Evolutionary conservation across 30 jellyfish, hydroid and myxozoan species (phyloP).

Genomic region (Aurelia coerulea): DNA sequence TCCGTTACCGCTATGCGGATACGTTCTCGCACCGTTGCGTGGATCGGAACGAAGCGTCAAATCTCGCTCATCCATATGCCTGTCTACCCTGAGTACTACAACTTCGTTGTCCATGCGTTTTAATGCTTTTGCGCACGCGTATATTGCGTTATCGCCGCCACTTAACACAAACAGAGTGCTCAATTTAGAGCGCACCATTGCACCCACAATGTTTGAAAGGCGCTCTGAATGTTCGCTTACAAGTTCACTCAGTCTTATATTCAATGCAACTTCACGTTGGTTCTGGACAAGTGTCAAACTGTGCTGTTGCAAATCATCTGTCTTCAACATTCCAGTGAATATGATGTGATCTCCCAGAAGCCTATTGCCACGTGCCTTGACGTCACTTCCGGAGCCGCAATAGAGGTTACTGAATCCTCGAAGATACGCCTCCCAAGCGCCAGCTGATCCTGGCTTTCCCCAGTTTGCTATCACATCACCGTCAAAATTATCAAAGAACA

Average conservation of each 20-base stretch:
- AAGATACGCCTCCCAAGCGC: conserved; percentile 43
- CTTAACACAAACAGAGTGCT: conserved; percentile 9
- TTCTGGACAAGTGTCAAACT: neutral
- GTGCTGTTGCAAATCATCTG: conserved; percentile 42
- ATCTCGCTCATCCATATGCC: conserved; percentile 51
- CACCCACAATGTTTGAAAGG: conserved; percentile 2
- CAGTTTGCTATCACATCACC: conserved; percentile 36
- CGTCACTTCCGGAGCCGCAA: neutral
- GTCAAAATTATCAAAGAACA: conserved; percentile 23
- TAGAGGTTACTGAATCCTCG: conserved; percentile 27
- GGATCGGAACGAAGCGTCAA: conserved; percentile 24
- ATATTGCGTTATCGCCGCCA: conserved; percentile 41
- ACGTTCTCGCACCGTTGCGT: neutral
- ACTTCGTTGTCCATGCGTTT: neutral
- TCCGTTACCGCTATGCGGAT: conserved; percentile 44
- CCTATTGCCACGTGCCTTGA: neutral
- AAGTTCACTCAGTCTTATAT: conserved; percentile 11
- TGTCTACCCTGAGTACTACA: conserved; percentile 8
- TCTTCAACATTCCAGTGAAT: conserved; percentile 4
- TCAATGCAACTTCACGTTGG: conserved; percentile 2
- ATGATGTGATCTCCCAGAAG: conserved; percentile 19
- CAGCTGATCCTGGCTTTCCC: conserved; percentile 32
- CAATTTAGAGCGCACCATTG: neutral
- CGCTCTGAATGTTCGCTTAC: conserved; percentile 26
- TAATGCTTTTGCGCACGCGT: conserved; percentile 27